Conservation (phyloP, 1,140 invertebrate species). For the Drosophila sproati region DNA sequence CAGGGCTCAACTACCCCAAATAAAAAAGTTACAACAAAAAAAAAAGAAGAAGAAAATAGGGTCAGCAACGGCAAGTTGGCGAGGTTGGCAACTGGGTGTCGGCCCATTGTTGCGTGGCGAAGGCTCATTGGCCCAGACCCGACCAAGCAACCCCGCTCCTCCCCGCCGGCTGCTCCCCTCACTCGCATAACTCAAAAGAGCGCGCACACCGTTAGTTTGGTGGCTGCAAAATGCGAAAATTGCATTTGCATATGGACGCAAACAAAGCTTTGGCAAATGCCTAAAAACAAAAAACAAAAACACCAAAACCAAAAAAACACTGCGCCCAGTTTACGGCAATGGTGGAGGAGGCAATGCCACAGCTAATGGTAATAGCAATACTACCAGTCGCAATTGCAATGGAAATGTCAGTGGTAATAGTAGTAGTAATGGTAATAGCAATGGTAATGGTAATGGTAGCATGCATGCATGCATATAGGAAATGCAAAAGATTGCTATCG, state of each 20-base stretch:
- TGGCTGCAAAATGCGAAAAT: slow-evolving; percentile 67
- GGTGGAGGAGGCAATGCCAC: slow-evolving; percentile 34
- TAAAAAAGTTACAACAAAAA: slow-evolving; percentile 30
- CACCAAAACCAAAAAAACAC: slow-evolving; percentile 34
- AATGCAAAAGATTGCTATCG: slow-evolving; percentile 79
- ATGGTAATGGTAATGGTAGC: slow-evolving; percentile 71
- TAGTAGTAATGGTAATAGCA: slow-evolving; percentile 49
- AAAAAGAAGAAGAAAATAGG: slow-evolving; percentile 65
- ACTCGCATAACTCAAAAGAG: slow-evolving; percentile 80
- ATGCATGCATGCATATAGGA: slow-evolving; percentile 80
- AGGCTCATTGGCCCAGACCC: slow-evolving; percentile 75
- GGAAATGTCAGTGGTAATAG: slow-evolving; percentile 35
- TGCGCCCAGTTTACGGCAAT: slow-evolving; percentile 71
- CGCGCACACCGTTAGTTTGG: slow-evolving; percentile 77
- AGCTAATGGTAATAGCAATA: slow-evolving; percentile 36
- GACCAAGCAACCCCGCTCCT: neutral
- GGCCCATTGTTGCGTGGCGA: slow-evolving; percentile 77
- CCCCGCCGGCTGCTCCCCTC: slow-evolving; percentile 6
- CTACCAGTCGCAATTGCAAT: slow-evolving; percentile 33
- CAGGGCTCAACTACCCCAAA: slow-evolving; percentile 64
- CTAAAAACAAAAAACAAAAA: slow-evolving; percentile 40
- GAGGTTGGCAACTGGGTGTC: slow-evolving; percentile 9
- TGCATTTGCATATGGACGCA: slow-evolving; percentile 79
- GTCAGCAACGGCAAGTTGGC: slow-evolving; percentile 7
- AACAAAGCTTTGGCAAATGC: slow-evolving; percentile 63